Evolutionary conservation across 2,113 vertebrate species (phyloP).

Genomic region (Glaucomys volans): DNA sequence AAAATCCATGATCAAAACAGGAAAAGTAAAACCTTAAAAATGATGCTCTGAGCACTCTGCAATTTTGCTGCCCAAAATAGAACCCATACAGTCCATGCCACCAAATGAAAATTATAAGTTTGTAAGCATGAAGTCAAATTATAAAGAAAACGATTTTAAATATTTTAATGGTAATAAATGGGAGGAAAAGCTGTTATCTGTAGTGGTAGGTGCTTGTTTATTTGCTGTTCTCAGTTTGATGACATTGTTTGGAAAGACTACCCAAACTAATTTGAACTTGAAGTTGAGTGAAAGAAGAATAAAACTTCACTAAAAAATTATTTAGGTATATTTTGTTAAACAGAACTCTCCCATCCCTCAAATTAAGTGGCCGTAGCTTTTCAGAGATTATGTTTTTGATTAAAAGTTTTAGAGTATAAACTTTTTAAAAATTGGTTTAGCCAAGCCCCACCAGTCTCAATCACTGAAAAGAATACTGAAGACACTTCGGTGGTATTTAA

Average conservation of each 20-base stretch:
- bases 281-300: slow-evolving; percentile 9
- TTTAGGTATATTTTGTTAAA: slow-evolving; percentile 44
- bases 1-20: slow-evolving; percentile 62
- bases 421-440: slow-evolving; percentile 24
- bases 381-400: slow-evolving; percentile 34
- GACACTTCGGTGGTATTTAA: slow-evolving; percentile 2
- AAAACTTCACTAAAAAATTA: slow-evolving; percentile 60
- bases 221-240: slow-evolving; percentile 34
- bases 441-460: neutral
- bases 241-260: slow-evolving; percentile 8
- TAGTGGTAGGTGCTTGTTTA: slow-evolving; percentile 38
- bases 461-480: neutral
- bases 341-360: slow-evolving; percentile 46
- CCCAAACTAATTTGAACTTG: slow-evolving; percentile 59
- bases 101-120: slow-evolving; percentile 79
- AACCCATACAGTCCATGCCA: slow-evolving; percentile 73
- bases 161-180: slow-evolving; percentile 68
- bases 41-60: slow-evolving; percentile 76
- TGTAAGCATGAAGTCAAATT: slow-evolving; percentile 73
- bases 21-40: slow-evolving; percentile 82
- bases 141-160: slow-evolving; percentile 71
- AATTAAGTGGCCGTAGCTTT: slow-evolving; percentile 59
- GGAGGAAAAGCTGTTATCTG: neutral
- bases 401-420: slow-evolving; percentile 49
- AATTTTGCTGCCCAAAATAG: slow-evolving; percentile 80